These are phyloP conservation scores for Alethe diademata DNA, from an alignment of 2,113 vertebrate genomes.

Conservation along the genomic window DNA sequence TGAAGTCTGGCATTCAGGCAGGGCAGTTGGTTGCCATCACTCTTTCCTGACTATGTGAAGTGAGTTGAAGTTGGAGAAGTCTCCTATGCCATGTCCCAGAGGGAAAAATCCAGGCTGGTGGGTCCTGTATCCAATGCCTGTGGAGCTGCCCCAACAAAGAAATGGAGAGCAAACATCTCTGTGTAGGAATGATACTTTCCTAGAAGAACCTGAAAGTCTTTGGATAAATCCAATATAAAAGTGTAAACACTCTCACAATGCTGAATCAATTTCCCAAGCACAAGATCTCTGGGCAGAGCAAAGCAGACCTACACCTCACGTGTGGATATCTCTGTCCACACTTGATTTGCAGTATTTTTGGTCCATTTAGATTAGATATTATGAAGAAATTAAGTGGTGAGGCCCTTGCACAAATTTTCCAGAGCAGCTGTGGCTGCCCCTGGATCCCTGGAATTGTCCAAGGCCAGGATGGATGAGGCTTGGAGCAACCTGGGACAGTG, in stretches of 20 bases:
- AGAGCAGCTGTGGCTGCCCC: not conserved
- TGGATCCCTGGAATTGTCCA: not conserved
- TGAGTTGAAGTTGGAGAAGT: not conserved
- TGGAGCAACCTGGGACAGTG: fast-evolving
- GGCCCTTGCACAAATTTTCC: not conserved
- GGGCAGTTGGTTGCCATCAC: not conserved
- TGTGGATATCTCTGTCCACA: not conserved
- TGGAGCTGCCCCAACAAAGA: fast-evolving
- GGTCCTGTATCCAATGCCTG: fast-evolving
- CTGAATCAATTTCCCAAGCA: not conserved
- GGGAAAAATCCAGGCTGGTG: not conserved
- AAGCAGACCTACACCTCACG: not conserved
- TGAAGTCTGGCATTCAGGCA: not conserved
- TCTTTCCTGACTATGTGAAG: not conserved
- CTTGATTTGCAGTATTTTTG: not conserved
- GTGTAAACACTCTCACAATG: not conserved
- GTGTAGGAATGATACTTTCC: fast-evolving
- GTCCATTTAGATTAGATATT: not conserved
- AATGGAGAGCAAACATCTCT: not conserved
- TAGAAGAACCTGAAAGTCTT: not conserved
- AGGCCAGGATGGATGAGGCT: fast-evolving
- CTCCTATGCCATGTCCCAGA: not conserved
- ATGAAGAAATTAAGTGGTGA: not conserved
- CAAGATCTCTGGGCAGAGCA: not conserved
- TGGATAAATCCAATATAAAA: not conserved